Percentiles rank a stretch among this genome's conserved stretches.
Evolutionary conservation across 2,797 vertebrate genomes (phyloP).

Genomic region (Eulemur albifrons): DNA sequence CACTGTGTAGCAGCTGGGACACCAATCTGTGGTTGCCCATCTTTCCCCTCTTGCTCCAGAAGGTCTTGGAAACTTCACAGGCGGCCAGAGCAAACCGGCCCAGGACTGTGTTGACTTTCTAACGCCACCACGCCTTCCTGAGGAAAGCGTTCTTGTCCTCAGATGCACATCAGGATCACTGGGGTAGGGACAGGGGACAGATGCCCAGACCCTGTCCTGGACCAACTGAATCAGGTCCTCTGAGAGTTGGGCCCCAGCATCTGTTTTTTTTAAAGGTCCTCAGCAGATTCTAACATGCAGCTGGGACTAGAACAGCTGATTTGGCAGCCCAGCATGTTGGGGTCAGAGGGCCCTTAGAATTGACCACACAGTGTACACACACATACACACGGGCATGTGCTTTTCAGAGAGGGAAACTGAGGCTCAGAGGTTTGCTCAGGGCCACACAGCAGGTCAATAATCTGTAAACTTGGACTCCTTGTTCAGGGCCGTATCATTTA

Average conservation of each 20-base stretch:
- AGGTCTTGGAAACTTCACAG: background rate
- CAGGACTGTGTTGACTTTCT: background rate
- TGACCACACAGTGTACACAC: background rate
- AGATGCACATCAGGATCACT: accelerated
- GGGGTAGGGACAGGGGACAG: background rate
- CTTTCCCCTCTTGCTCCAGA: background rate
- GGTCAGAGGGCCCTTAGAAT: background rate
- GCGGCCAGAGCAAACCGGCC: background rate
- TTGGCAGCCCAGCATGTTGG: background rate
- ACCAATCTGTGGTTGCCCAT: accelerated
- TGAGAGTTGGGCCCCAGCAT: background rate
- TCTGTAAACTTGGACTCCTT: background rate
- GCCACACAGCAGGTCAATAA: background rate
- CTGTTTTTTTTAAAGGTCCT: background rate
- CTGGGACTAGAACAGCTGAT: background rate
- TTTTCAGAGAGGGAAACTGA: background rate
- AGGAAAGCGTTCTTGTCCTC: background rate
- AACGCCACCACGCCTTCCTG: accelerated
- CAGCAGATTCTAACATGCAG: background rate
- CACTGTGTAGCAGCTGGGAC: background rate
- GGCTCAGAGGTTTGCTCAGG: background rate
- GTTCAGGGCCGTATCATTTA: background rate
- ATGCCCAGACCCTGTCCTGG: background rate
- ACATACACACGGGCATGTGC: background rate
- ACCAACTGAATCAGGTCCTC: background rate